These are phyloP conservation scores for Yponomeuta cagnagella DNA, from an alignment of 2,888 invertebrate genomes.

Conservation along the genomic window DNA sequence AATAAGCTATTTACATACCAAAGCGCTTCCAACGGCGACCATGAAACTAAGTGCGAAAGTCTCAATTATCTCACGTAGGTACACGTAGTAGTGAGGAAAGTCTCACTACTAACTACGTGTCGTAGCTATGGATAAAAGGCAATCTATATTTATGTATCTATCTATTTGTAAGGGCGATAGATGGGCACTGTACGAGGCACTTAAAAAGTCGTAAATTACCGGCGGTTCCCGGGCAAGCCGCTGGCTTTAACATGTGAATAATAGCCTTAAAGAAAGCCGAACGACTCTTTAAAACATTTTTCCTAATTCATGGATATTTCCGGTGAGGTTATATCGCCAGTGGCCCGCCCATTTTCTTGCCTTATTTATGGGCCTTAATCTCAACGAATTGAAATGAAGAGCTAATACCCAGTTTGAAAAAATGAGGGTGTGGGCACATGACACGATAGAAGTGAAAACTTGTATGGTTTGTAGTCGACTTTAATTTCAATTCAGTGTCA, in stretches of 20 bases:
- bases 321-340: not conserved
- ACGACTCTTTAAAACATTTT: not conserved
- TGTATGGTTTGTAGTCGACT: no score
- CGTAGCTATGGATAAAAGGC: no score
- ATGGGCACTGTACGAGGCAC: slow-evolving; percentile 41
- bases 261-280: slow-evolving; percentile 36
- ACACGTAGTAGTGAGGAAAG: no score
- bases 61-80: no score
- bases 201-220: slow-evolving; percentile 62
- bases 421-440: not conserved
- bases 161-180: not conserved
- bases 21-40: no score
- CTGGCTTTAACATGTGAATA: slow-evolving; percentile 45
- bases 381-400: not conserved
- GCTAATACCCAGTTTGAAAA: not conserved
- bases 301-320: slow-evolving; percentile 4
- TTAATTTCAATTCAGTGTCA: no score
- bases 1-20: no score
- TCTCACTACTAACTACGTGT: no score
- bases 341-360: not conserved
- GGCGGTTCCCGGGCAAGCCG: slow-evolving; percentile 38
- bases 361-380: not conserved
- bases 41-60: no score
- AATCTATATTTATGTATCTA: not conserved
- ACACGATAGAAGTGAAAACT: no score